Evolutionary conservation across 2,888 invertebrate genomes (phyloP).

Genomic region (Meghimatium bilineatum): DNA sequence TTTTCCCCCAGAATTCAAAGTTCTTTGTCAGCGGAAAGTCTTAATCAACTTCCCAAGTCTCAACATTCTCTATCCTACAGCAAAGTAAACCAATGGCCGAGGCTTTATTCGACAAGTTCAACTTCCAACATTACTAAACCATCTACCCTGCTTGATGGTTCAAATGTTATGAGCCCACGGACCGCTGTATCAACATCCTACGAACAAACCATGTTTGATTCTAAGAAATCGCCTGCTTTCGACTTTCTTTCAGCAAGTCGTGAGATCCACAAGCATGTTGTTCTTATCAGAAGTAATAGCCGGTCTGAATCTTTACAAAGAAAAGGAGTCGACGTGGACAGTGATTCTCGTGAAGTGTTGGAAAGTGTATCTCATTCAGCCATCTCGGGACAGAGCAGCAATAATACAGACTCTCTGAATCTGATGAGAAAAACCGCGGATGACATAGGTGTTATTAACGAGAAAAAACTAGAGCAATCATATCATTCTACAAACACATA

Average conservation of each 20-base stretch:
- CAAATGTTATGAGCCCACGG: no score
- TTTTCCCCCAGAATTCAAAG: background rate
- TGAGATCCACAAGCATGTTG: slow-evolving; percentile 34
- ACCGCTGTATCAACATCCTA: no score
- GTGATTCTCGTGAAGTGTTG: background rate
- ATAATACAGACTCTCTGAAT: background rate
- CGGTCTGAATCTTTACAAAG: background rate
- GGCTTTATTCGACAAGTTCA: background rate
- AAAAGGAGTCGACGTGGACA: background rate
- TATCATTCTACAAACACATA: background rate
- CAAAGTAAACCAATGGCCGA: slow-evolving; percentile 10
- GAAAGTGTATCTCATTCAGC: background rate
- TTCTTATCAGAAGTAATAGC: slow-evolving; percentile 4
- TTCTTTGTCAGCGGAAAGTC: background rate
- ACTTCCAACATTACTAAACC: background rate
- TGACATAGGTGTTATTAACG: background rate
- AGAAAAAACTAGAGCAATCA: background rate
- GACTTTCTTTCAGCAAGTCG: slow-evolving; percentile 39
- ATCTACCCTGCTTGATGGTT: no score
- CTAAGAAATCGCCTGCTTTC: background rate
- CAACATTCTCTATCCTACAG: background rate
- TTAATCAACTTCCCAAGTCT: background rate
- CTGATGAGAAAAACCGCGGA: background rate
- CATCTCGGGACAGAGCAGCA: background rate
- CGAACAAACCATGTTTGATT: no score